phyloP scores from a whole-genome alignment of 2,888 invertebrate species.

The Caenorhabditis sp. region DNA sequence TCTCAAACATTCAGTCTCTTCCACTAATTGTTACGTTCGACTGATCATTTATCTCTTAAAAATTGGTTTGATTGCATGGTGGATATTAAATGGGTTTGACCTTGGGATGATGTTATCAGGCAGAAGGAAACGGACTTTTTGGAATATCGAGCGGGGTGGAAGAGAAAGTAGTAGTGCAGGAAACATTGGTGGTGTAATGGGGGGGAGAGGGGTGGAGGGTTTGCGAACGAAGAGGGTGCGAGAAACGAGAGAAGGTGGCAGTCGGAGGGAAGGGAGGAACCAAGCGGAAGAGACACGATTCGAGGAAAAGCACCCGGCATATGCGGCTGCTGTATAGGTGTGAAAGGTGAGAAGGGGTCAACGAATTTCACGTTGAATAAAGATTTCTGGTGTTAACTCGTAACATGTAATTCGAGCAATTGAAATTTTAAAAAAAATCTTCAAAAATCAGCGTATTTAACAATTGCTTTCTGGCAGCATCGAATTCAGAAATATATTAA shows the following conservation, averaged over 20 bases:
- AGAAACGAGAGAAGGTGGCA: conserved; percentile 45
- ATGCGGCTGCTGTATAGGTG: neutral
- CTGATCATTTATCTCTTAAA: neutral
- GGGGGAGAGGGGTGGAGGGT: conserved; percentile 31
- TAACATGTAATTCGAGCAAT: no score
- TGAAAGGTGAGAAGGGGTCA: neutral
- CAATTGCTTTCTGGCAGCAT: no score
- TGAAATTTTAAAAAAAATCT: no score
- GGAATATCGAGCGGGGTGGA: conserved; percentile 8
- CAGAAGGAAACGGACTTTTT: neutral
- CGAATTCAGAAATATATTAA: no score
- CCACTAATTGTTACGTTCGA: neutral
- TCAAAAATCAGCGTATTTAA: no score
- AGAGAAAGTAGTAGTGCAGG: conserved; percentile 33
- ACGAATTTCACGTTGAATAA: neutral
- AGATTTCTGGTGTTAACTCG: neutral
- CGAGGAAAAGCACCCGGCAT: conserved; percentile 23
- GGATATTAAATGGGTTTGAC: neutral
- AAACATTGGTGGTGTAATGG: conserved; percentile 49
- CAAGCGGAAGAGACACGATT: conserved; percentile 44
- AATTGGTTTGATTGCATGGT: neutral
- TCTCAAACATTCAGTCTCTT: neutral
- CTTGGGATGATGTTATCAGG: conserved; percentile 33
- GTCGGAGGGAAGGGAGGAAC: conserved; percentile 34
- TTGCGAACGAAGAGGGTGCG: conserved; percentile 47